These are phyloP conservation scores for Cremastobaeus sp. DNA, from an alignment of 2,888 invertebrate genomes.

Conservation along the genomic window DNA sequence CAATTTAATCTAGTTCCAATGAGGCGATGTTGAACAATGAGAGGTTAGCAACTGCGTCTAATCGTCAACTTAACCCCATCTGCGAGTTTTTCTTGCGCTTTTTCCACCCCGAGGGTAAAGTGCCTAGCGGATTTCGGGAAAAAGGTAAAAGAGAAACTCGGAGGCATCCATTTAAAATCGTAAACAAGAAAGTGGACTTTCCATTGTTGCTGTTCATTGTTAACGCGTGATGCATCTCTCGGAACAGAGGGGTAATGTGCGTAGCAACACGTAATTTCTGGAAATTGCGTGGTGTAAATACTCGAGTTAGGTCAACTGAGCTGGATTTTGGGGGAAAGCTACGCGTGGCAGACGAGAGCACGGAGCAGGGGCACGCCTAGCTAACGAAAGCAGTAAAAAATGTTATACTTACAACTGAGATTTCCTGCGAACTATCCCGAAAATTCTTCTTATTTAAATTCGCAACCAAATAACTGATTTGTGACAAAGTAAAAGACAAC, in stretches of 20 bases:
- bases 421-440: conserved; percentile 92
- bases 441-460: conserved; percentile 97
- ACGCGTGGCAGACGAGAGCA: conserved; percentile 52
- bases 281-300: too few species aligned
- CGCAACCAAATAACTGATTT: conserved; percentile 98
- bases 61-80: conserved; percentile 39
- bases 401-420: conserved; percentile 92
- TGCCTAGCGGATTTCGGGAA: too few species aligned
- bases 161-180: neutral
- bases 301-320: too few species aligned
- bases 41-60: conserved; percentile 52
- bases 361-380: too few species aligned
- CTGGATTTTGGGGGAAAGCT: too few species aligned
- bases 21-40: conserved; percentile 23
- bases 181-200: neutral
- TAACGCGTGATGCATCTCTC: conserved; percentile 3
- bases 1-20: conserved; percentile 10
- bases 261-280: conserved; percentile 24
- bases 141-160: neutral
- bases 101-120: too few species aligned
- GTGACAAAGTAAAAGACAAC: conserved; percentile 98
- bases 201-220: conserved; percentile 55
- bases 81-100: too few species aligned
- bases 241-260: neutral
- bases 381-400: too few species aligned